Conservation (phyloP, 2,888 invertebrate species). For the Eumacrocentrus americanus region DNA sequence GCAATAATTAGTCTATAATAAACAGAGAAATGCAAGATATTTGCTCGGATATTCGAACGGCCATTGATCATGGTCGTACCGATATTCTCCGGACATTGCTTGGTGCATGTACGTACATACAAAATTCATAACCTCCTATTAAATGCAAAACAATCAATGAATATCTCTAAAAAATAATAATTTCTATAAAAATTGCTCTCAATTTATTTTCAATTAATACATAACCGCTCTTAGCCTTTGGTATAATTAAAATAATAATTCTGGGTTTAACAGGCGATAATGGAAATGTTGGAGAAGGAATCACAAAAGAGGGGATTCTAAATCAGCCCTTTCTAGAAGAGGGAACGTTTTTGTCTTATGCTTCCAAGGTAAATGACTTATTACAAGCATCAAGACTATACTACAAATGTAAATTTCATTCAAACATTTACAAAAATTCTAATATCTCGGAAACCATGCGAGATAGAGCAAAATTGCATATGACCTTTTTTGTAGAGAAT, state of each 20-base stretch:
- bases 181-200: neutral
- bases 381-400: neutral
- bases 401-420: slow-evolving; percentile 7
- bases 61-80: slow-evolving; percentile 65
- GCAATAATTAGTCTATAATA: slow-evolving; percentile 6
- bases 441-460: too few species aligned
- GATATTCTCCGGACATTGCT: slow-evolving; percentile 66
- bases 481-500: too few species aligned
- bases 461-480: neutral
- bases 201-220: neutral
- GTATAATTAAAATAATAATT: neutral
- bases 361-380: slow-evolving; percentile 62
- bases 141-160: slow-evolving; percentile 19
- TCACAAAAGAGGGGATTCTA: slow-evolving; percentile 62
- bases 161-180: slow-evolving; percentile 7
- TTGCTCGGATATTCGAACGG: slow-evolving; percentile 63
- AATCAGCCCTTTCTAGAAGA: slow-evolving; percentile 63
- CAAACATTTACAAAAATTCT: neutral
- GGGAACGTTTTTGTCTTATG: slow-evolving; percentile 66
- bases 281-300: slow-evolving; percentile 53
- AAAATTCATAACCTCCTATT: slow-evolving; percentile 34
- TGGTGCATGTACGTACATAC: slow-evolving; percentile 63
- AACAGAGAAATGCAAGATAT: slow-evolving; percentile 60
- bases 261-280: slow-evolving; percentile 52
- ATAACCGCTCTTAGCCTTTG: too few species aligned